These are phyloP conservation scores for Volucella inflata DNA, from an alignment of 2,888 invertebrate genomes.

Conservation along the genomic window DNA sequence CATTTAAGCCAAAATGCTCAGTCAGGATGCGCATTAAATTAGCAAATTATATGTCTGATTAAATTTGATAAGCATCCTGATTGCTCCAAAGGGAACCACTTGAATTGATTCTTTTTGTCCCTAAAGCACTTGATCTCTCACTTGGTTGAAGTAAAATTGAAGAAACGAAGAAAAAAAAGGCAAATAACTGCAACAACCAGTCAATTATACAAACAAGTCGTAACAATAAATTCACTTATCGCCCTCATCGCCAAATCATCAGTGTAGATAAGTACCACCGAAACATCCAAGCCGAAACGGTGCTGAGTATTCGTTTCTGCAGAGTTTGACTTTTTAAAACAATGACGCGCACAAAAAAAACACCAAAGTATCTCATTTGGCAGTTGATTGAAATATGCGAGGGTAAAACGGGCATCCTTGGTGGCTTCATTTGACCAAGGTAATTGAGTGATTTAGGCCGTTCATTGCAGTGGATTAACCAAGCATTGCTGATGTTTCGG, in stretches of 20 bases:
- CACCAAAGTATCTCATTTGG: constrained; percentile 14
- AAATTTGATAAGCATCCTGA: constrained; percentile 61
- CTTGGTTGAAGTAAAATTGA: constrained; percentile 8
- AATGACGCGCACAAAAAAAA: constrained; percentile 42
- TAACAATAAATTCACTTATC: constrained; percentile 75
- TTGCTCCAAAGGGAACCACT: constrained; percentile 9
- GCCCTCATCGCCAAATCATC: constrained; percentile 73
- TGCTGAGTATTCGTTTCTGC: neutral
- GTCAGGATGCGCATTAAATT: constrained; percentile 72
- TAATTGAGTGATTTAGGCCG: constrained; percentile 73
- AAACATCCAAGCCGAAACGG: neutral
- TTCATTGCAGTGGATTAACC: constrained; percentile 59
- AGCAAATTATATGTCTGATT: constrained; percentile 74
- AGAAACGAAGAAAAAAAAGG: constrained; percentile 2
- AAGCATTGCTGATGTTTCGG: constrained; percentile 44
- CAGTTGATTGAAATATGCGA: constrained; percentile 72
- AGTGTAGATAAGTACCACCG: constrained; percentile 16
- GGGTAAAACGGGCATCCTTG: constrained; percentile 51
- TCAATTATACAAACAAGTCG: constrained; percentile 72
- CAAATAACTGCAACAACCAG: constrained; percentile 15
- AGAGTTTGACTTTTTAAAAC: constrained; percentile 35
- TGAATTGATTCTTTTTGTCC: neutral
- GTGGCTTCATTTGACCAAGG: constrained; percentile 69
- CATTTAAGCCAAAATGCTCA: constrained; percentile 58
- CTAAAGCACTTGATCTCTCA: constrained; percentile 43